phyloP scores from a whole-genome alignment of 2,888 invertebrate species.

The Chromoteleia sp. region DNA sequence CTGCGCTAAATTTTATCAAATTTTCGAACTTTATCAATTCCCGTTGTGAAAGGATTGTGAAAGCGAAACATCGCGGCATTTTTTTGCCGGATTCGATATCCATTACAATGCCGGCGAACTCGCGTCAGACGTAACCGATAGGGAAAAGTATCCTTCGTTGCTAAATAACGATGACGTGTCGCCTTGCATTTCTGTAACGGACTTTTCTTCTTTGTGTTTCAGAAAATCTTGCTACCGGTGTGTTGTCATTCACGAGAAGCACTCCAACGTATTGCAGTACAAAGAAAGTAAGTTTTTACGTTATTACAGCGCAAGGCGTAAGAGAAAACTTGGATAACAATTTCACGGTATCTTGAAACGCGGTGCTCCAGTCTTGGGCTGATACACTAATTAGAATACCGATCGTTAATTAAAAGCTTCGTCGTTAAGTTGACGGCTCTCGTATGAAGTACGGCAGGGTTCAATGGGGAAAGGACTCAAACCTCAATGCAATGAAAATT shows the following conservation, averaged over 20 bases:
- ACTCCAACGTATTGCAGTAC: conserved; percentile 97
- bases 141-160: neutral
- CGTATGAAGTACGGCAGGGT: conserved; percentile 59
- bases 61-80: neutral
- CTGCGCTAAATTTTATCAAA: conserved; percentile 9
- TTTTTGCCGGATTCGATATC: neutral
- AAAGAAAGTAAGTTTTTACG: conserved; percentile 95
- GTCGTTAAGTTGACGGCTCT: conserved; percentile 68
- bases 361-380: conserved; percentile 61
- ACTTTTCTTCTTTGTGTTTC: conserved; percentile 83
- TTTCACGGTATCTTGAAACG: conserved; percentile 65
- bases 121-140: neutral
- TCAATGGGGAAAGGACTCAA: conserved; percentile 39
- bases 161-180: neutral
- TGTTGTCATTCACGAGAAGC: conserved; percentile 97
- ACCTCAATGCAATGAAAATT: conserved; percentile 69
- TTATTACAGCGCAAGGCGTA: conserved; percentile 23
- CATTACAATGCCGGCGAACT: neutral
- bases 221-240: conserved; percentile 97
- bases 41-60: neutral
- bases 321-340: conserved; percentile 74
- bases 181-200: conserved; percentile 7
- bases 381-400: conserved; percentile 79
- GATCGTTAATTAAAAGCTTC: conserved; percentile 81
- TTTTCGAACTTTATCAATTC: conserved; percentile 20